Percentiles rank a stretch among this genome's conserved stretches.
These are phyloP conservation scores for Dendrocincla tyrannina DNA, from an alignment of 2,797 vertebrate species.

Conservation along the genomic window DNA sequence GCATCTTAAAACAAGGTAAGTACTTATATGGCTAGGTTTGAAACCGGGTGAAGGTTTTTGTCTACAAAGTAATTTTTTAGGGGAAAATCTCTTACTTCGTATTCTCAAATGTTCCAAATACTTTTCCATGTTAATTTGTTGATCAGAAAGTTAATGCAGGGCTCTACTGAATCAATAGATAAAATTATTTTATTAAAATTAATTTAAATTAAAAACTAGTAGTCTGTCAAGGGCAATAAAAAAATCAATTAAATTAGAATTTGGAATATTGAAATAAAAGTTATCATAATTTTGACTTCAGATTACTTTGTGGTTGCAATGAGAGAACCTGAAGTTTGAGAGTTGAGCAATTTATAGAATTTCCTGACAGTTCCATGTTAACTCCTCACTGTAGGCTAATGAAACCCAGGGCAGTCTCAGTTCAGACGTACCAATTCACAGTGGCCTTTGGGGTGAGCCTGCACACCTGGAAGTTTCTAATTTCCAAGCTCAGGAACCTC, in stretches of 20 bases:
- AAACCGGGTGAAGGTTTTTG: neutral
- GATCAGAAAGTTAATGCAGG: neutral
- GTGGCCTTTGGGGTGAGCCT: neutral
- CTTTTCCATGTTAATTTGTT: neutral
- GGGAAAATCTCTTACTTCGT: neutral
- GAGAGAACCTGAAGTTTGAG: neutral
- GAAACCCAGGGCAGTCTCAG: neutral
- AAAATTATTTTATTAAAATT: neutral
- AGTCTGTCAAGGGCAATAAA: neutral
- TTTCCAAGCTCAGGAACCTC: neutral
- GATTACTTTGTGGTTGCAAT: neutral
- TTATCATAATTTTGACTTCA: neutral
- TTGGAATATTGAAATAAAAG: neutral
- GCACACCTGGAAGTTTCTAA: neutral
- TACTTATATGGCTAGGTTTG: neutral
- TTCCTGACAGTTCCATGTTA: neutral
- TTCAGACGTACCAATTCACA: neutral
- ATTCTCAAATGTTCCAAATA: neutral
- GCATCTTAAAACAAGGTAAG: neutral
- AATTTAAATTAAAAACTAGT: neutral
- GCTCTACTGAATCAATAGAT: neutral
- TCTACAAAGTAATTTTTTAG: neutral
- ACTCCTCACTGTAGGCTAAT: rapidly evolving
- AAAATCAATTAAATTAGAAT: neutral
- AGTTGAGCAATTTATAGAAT: neutral